Evolutionary conservation across 2,888 invertebrate species (phyloP), one percentile per base, ranked within the genome.

Genomic region (Phyllotreta striolata): DNA sequence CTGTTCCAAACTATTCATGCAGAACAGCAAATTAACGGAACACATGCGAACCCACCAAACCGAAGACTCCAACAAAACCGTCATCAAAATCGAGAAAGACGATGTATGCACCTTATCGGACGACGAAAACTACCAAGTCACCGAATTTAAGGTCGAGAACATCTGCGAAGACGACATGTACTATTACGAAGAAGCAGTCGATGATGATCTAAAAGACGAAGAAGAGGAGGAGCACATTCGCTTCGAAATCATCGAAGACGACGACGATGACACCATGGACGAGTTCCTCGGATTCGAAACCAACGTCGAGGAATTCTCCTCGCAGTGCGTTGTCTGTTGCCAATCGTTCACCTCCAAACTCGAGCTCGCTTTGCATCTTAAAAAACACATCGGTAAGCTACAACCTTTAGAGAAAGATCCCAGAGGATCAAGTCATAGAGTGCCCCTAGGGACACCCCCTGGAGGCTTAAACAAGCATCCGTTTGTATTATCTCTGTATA

Each of bases 341-440:
- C 51, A 60, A 24, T 14, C 41, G 3, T 60, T 60, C 38, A 41
- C 59, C 24, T 60, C 59, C 5, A 41, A 52, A 38, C 24, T 24
- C 4, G 59, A 60, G 24, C 44, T 60, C 7, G 41, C 52, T 24
- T 46, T 52, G 1, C 59, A 60, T 37, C 59, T 60, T 52, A 60
- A 60, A n/a, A 60, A 60, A 35, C 59, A 60, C 8, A 60, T 60
- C 44, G 59, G 58, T 49, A 49, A 49, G n/a, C n/a, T n/a, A n/a
- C n/a, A n/a, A n/a, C n/a, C n/a, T n/a, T n/a, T n/a, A n/a, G n/a
- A n/a, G n/a, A n/a, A n/a, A n/a, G n/a, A n/a, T n/a, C n/a, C n/a
- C n/a, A n/a, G n/a, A n/a, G n/a, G n/a, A n/a, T n/a, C n/a, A n/a
- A n/a, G n/a, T n/a, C n/a, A n/a, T n/a, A n/a, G n/a, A n/a, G n/a